These are phyloP conservation scores for Thera britannica DNA, from an alignment of 2,888 invertebrate genomes.

Conservation along the genomic window DNA sequence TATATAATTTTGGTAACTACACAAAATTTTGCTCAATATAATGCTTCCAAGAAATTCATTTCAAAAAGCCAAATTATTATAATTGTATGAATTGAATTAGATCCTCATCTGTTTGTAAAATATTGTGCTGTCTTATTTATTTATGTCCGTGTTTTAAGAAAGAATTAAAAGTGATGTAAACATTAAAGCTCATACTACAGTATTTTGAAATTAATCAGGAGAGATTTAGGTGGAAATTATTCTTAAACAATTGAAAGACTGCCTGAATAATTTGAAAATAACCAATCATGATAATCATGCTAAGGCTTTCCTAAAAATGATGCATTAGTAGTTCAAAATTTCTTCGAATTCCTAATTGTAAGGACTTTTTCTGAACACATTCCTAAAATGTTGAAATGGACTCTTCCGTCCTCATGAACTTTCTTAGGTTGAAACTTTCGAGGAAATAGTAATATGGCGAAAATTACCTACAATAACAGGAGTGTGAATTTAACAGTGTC, in stretches of 20 bases:
- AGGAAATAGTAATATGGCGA: conserved; percentile 29
- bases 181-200: conserved; percentile 20
- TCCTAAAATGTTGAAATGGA: conserved; percentile 55
- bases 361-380: conserved; percentile 74
- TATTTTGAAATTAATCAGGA: conserved; percentile 33
- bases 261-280: conserved; percentile 27
- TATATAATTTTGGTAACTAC: conserved; percentile 19
- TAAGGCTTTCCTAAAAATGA: conserved; percentile 75
- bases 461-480: conserved; percentile 34
- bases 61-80: conserved; percentile 44
- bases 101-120: conserved; percentile 27
- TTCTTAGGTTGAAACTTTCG: conserved; percentile 39
- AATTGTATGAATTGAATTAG: conserved; percentile 29
- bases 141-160: conserved; percentile 21
- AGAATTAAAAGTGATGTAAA: conserved; percentile 16
- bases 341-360: conserved; percentile 78
- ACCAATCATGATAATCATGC: conserved; percentile 71
- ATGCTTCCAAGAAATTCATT: conserved; percentile 42
- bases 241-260: conserved; percentile 11
- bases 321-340: conserved; percentile 73
- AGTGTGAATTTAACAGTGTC: conserved; percentile 65
- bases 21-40: conserved; percentile 41
- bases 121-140: conserved; percentile 27
- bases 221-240: conserved; percentile 4
- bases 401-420: conserved; percentile 65